Evolutionary conservation across 2,113 vertebrate genomes (phyloP).

Genomic region (Coptodon rendalli): DNA sequence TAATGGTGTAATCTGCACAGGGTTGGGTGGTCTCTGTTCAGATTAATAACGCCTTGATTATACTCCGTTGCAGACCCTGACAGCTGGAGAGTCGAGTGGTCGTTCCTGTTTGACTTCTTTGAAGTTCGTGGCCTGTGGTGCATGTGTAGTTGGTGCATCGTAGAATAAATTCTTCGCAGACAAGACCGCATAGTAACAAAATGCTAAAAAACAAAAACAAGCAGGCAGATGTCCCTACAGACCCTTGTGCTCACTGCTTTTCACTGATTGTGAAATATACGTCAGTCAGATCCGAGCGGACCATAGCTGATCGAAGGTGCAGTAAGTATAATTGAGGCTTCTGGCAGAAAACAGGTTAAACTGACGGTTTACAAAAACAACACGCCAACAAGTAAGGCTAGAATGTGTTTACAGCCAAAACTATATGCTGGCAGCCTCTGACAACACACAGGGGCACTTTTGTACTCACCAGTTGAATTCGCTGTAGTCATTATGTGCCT

Average conservation of each 20-base stretch:
- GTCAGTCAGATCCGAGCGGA: neutral
- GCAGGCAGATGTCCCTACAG: neutral
- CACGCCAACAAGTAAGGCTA: neutral
- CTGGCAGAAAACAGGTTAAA: slow-evolving; percentile 21
- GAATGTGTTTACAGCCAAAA: neutral
- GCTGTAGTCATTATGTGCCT: slow-evolving; percentile 91
- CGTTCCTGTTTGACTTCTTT: neutral
- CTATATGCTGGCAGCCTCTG: neutral
- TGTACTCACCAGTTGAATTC: slow-evolving; percentile 96
- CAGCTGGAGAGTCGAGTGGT: neutral
- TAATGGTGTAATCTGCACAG: slow-evolving; percentile 17
- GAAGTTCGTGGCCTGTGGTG: neutral
- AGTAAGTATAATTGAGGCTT: neutral
- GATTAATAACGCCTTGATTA: slow-evolving; percentile 28
- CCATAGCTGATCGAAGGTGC: neutral
- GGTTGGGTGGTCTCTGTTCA: slow-evolving; percentile 12
- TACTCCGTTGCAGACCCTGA: neutral
- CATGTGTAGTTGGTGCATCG: neutral
- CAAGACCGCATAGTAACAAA: neutral
- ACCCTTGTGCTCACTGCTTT: neutral
- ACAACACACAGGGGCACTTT: neutral
- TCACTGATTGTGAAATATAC: neutral
- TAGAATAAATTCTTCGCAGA: neutral
- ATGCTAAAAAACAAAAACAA: neutral
- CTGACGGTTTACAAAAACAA: slow-evolving; percentile 7